Conservation (phyloP, 1,140 invertebrate genomes). For the Orussus abietinus region DNA sequence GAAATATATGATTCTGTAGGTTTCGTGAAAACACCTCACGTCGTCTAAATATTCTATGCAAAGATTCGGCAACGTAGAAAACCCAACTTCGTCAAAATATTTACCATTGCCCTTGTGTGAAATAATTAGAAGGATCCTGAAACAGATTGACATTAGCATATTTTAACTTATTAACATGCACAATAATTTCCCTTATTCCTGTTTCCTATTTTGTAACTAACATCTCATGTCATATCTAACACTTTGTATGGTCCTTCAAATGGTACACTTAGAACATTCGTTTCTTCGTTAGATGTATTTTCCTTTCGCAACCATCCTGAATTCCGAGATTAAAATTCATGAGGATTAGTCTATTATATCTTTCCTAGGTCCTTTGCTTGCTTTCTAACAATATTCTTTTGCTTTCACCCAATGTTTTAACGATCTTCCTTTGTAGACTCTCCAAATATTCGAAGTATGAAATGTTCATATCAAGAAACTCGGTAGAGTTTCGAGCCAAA, state of each 20-base stretch:
- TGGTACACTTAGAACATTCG: conserved; percentile 8
- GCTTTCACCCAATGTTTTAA: background rate
- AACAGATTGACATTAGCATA: conserved; percentile 14
- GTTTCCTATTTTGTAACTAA: conserved; percentile 11
- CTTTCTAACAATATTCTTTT: conserved; percentile 8
- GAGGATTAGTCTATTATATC: conserved; percentile 8
- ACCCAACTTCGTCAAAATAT: background rate
- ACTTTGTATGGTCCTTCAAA: conserved; percentile 13
- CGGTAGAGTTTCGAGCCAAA: too few relatives aligned
- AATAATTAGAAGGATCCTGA: conserved; percentile 7
- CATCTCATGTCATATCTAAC: conserved; percentile 3
- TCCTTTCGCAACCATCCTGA: conserved; percentile 8
- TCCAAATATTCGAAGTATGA: conserved; percentile 9
- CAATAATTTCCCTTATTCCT: conserved; percentile 6
- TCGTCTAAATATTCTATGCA: conserved; percentile 9
- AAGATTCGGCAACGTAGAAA: conserved; percentile 5
- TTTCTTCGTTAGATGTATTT: conserved; percentile 6
- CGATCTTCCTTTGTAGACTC: conserved; percentile 1
- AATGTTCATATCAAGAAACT: too few relatives aligned
- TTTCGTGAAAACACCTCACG: conserved; percentile 6
- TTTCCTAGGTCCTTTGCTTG: conserved; percentile 7
- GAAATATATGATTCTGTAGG: conserved; percentile 5
- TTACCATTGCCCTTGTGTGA: background rate
- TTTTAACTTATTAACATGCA: conserved; percentile 11
- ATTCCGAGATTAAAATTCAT: conserved; percentile 7